Percentiles rank a stretch among this genome's conserved stretches.
Conservation (phyloP, 1,140 invertebrate genomes). For the Potamilus streckersoni region DNA sequence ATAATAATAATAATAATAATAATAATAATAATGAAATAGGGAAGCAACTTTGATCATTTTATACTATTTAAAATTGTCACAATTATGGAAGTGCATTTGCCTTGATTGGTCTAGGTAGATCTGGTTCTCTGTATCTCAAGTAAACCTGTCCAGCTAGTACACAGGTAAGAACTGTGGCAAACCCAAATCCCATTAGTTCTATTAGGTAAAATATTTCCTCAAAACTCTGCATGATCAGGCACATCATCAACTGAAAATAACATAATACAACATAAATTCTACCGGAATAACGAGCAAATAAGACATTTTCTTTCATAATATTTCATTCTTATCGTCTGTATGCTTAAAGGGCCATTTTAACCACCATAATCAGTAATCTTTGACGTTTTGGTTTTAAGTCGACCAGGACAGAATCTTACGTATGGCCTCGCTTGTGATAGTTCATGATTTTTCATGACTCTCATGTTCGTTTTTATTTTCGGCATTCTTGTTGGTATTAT, state of each 20-base stretch:
- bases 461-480: too few relatives aligned
- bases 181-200: constrained; percentile 60
- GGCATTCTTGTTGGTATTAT: too few relatives aligned
- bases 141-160: constrained; percentile 55
- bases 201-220: constrained; percentile 60
- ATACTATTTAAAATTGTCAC: not conserved
- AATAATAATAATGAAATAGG: not conserved
- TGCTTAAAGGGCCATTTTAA: not conserved
- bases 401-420: too few relatives aligned
- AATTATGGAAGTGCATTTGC: constrained; percentile 24
- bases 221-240: constrained; percentile 57
- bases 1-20: not conserved
- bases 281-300: not conserved
- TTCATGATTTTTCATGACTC: too few relatives aligned
- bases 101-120: constrained; percentile 53
- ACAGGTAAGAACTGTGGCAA: constrained; percentile 50
- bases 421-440: too few relatives aligned
- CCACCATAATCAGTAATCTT: not conserved
- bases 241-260: constrained; percentile 46
- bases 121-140: constrained; percentile 48
- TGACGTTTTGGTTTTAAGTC: too few relatives aligned
- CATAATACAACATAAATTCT: not conserved
- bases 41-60: not conserved
- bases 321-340: not conserved
- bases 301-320: not conserved